Percentiles rank a stretch among this genome's conserved stretches.
Conservation (phyloP, 37 sponge, comb jelly and placozoan species). For the Tethya wilhelma region DNA sequence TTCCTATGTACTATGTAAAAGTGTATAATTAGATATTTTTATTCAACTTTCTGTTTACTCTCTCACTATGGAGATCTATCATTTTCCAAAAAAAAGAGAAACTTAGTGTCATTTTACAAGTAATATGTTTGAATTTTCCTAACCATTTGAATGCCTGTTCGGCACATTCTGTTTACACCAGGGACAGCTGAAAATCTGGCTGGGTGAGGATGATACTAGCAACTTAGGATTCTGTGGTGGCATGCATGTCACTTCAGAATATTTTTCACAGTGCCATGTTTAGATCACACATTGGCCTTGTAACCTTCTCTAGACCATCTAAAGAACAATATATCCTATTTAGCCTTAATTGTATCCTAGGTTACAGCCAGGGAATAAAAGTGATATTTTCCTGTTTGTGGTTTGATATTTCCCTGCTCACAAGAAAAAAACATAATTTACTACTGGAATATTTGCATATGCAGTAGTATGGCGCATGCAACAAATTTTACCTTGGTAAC, state of each 20-base stretch:
- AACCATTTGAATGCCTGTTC: not conserved
- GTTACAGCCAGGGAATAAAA: too few relatives aligned
- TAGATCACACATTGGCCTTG: not conserved
- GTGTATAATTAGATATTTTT: too few relatives aligned
- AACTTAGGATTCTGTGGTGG: conserved; percentile 6
- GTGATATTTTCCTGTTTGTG: too few relatives aligned
- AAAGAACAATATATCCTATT: not conserved
- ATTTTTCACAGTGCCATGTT: not conserved
- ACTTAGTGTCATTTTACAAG: not conserved
- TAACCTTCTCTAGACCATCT: conserved; percentile 16
- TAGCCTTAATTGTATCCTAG: too few relatives aligned
- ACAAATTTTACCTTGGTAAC: too few relatives aligned
- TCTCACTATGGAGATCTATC: not conserved
- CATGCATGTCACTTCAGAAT: not conserved
- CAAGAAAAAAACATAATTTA: too few relatives aligned
- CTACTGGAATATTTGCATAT: too few relatives aligned
- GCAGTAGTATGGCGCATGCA: too few relatives aligned
- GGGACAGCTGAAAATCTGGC: not conserved
- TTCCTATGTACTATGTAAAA: too few relatives aligned
- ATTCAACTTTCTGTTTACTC: not conserved
- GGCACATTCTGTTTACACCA: conserved; percentile 15
- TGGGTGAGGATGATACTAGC: not conserved
- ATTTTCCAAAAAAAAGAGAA: not conserved
- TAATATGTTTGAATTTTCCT: not conserved
- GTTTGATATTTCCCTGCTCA: too few relatives aligned